Conservation (phyloP, 2,797 vertebrate genomes). For the Paguma larvata region DNA sequence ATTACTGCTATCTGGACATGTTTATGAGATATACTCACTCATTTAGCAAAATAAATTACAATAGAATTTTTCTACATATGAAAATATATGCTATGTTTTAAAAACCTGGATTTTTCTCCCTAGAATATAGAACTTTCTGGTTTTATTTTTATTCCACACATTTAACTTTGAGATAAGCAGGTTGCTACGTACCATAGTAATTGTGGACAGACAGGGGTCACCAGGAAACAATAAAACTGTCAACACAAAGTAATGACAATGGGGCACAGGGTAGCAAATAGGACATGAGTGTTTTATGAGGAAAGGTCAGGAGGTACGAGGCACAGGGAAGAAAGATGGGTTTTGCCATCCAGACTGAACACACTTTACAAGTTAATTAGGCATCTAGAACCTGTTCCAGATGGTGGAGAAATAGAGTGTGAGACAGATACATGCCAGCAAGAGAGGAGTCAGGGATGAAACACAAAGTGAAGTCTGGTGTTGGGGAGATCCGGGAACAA, state of each 20-base stretch:
- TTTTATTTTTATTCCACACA: slow-evolving; percentile 64
- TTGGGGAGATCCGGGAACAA: background rate
- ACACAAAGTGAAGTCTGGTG: background rate
- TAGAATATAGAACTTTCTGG: background rate
- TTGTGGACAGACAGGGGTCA: slow-evolving; percentile 71
- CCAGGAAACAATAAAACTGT: slow-evolving; percentile 81
- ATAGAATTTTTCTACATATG: background rate
- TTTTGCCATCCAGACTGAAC: slow-evolving; percentile 68
- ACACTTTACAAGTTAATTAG: slow-evolving; percentile 78
- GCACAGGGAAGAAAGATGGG: slow-evolving; percentile 62
- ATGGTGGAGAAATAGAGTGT: slow-evolving; percentile 51
- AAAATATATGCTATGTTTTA: slow-evolving; percentile 14
- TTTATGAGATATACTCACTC: slow-evolving; percentile 14
- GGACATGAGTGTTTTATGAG: slow-evolving; percentile 77
- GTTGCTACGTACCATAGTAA: slow-evolving; percentile 62
- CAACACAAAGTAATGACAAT: slow-evolving; percentile 75
- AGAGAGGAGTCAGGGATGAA: slow-evolving; percentile 17
- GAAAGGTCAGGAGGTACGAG: slow-evolving; percentile 73
- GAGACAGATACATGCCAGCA: slow-evolving; percentile 6
- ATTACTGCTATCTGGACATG: background rate
- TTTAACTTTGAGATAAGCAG: slow-evolving; percentile 75
- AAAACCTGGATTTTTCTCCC: slow-evolving; percentile 17
- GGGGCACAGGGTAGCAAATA: slow-evolving; percentile 69
- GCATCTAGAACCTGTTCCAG: slow-evolving; percentile 76
- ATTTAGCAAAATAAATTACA: slow-evolving; percentile 52